Conservation (phyloP, 2,113 vertebrate genomes). For the Vanacampus margaritifer region DNA sequence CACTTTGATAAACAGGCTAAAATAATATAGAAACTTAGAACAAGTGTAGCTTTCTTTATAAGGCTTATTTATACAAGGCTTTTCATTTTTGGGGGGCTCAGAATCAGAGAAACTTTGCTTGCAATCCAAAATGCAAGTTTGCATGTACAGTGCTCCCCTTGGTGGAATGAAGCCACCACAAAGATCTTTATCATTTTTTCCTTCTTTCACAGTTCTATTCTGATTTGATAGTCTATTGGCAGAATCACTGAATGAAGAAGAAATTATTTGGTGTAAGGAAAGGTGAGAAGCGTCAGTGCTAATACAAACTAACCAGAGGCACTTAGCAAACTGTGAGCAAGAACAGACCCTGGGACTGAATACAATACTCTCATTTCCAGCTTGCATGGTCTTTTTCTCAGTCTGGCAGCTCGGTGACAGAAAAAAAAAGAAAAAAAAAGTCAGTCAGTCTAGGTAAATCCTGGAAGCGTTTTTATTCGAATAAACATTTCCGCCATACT, state of each 20-base stretch:
- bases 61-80: no score
- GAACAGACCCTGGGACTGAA: conserved; percentile 34
- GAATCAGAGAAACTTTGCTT: no score
- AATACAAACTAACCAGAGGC: conserved; percentile 59
- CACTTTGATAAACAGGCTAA: no score
- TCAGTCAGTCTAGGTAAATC: conserved; percentile 18
- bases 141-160: no score
- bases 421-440: not conserved
- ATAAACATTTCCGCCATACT: not conserved
- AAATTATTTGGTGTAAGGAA: conserved; percentile 44
- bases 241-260: conserved; percentile 27
- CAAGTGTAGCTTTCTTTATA: no score
- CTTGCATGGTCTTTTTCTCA: conserved; percentile 26
- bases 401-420: conserved; percentile 38
- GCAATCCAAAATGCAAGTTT: no score
- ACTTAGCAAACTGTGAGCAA: conserved; percentile 55
- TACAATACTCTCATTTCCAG: conserved; percentile 20
- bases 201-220: not conserved
- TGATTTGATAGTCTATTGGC: conserved; percentile 29
- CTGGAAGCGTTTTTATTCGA: not conserved
- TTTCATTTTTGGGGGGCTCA: no score
- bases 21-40: no score
- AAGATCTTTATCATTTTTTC: not conserved
- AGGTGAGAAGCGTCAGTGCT: conserved; percentile 32
- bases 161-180: no score